Percentiles rank a stretch among this genome's conserved stretches.
phyloP scores from a whole-genome alignment of 2,113 vertebrate species.

The Cephalophus harveyi region DNA sequence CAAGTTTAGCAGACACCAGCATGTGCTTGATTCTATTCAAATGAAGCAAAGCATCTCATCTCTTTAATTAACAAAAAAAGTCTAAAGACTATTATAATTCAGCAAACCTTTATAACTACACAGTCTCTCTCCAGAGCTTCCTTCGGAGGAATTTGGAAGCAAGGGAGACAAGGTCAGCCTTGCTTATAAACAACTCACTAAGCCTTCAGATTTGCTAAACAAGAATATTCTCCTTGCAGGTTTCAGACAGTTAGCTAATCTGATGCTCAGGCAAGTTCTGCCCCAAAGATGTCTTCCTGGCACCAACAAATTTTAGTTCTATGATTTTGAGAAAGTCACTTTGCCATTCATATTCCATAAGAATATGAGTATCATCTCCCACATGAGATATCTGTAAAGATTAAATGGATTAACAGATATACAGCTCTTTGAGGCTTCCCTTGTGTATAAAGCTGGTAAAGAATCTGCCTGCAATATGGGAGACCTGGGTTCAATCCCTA shows the following conservation, averaged over 20 bases:
- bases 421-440: background rate
- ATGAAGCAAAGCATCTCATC: background rate
- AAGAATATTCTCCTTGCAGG: background rate
- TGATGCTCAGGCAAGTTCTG: background rate
- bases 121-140: fast-evolving
- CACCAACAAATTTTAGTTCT: background rate
- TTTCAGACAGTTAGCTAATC: background rate
- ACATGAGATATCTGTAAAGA: background rate
- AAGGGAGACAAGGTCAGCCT: background rate
- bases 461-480: background rate
- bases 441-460: background rate
- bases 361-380: background rate
- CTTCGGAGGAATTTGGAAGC: background rate
- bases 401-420: background rate
- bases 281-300: background rate
- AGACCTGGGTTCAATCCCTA: background rate
- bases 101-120: background rate
- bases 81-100: background rate
- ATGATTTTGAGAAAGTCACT: background rate
- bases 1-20: background rate
- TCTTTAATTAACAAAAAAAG: background rate
- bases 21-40: background rate
- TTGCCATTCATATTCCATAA: background rate
- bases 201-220: background rate
- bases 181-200: background rate